Percentiles rank a stretch among this genome's conserved stretches.
These are phyloP conservation scores for Temnothorax rugatulus DNA, from an alignment of 2,888 invertebrate genomes.

Conservation along the genomic window DNA sequence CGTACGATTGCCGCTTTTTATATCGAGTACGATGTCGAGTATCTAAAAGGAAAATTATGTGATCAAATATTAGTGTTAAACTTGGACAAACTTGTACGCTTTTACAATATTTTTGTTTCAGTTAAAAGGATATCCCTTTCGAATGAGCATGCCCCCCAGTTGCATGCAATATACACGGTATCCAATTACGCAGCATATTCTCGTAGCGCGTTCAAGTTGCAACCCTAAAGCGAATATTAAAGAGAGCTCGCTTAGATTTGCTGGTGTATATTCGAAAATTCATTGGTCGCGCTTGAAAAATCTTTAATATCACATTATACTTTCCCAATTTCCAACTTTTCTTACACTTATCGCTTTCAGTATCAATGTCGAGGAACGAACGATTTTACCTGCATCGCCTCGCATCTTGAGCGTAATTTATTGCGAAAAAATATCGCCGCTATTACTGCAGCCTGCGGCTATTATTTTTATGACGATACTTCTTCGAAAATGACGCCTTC, in stretches of 20 bases:
- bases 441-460: constrained; percentile 15
- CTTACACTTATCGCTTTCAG: constrained; percentile 13
- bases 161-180: not conserved
- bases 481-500: constrained; percentile 27
- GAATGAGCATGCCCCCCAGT: not conserved
- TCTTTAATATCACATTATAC: constrained; percentile 42
- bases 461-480: constrained; percentile 41
- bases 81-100: not conserved
- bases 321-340: constrained; percentile 20
- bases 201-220: constrained; percentile 51
- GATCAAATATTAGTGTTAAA: not conserved
- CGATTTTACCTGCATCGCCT: not conserved
- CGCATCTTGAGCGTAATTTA: constrained; percentile 35
- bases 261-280: constrained; percentile 55
- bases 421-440: constrained; percentile 36
- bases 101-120: not conserved
- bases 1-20: not conserved
- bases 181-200: constrained; percentile 8
- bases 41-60: not conserved
- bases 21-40: not conserved
- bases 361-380: not conserved
- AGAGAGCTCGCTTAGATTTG: constrained; percentile 62
- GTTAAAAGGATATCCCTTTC: constrained; percentile 6
- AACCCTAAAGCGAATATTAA: constrained; percentile 77
- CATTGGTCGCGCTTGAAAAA: constrained; percentile 34